These are phyloP conservation scores for Biston stratarius DNA, from an alignment of 2,888 invertebrate genomes.

Conservation along the genomic window DNA sequence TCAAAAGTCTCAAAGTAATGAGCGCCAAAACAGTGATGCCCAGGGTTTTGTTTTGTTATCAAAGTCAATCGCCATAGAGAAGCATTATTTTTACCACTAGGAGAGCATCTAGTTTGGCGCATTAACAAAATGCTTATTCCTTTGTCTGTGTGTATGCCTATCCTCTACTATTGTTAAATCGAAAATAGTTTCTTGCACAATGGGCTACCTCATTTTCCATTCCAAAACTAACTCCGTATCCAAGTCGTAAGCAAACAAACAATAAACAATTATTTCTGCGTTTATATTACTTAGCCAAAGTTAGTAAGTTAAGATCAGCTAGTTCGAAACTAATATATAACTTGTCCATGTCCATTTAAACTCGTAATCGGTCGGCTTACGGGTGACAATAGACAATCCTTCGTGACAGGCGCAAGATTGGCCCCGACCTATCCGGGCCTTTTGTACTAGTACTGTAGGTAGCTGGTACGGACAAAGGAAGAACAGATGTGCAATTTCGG, in stretches of 20 bases:
- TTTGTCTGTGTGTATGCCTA: too few relatives aligned
- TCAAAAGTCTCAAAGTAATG: too few relatives aligned
- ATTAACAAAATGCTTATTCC: too few relatives aligned
- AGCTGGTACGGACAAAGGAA: neutral
- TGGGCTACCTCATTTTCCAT: too few relatives aligned
- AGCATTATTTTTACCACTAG: too few relatives aligned
- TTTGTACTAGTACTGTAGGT: neutral
- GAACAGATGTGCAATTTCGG: neutral
- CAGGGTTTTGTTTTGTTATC: too few relatives aligned
- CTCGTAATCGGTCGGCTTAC: slow-evolving; percentile 17
- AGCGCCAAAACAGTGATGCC: too few relatives aligned
- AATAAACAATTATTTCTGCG: neutral
- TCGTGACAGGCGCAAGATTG: slow-evolving; percentile 27
- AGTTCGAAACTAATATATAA: slow-evolving; percentile 17
- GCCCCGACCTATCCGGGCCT: slow-evolving; percentile 9
- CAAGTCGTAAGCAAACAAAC: too few relatives aligned
- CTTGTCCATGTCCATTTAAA: slow-evolving; percentile 22
- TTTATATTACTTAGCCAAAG: neutral
- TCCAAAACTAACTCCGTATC: neutral
- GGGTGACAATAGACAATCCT: slow-evolving; percentile 19
- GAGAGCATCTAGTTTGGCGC: too few relatives aligned
- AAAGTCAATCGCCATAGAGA: too few relatives aligned
- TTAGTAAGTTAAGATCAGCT: neutral
- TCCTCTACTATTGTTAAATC: too few relatives aligned
- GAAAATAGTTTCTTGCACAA: too few relatives aligned